phyloP scores from a whole-genome alignment of 2,888 invertebrate genomes.

The Calliopum simillimum region DNA sequence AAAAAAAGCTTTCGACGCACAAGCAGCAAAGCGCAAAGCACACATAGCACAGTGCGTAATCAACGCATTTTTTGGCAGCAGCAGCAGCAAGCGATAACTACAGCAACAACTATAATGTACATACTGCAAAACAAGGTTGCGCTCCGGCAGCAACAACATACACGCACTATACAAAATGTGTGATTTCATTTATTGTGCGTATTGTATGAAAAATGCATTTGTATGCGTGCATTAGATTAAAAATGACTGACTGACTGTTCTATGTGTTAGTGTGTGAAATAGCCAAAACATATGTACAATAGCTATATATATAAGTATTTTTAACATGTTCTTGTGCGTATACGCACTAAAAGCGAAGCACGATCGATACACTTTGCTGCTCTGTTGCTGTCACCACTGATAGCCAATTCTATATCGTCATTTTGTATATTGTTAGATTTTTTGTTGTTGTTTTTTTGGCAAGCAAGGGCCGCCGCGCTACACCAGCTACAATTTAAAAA shows the following conservation, averaged over 20 bases:
- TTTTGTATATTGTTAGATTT: not conserved
- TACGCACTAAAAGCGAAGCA: not conserved
- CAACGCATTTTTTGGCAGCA: constrained; percentile 14
- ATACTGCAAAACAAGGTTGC: constrained; percentile 20
- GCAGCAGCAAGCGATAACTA: not conserved
- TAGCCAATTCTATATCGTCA: not conserved
- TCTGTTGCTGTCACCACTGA: not conserved
- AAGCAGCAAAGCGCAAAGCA: not conserved
- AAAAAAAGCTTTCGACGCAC: constrained; percentile 17
- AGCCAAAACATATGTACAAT: not conserved
- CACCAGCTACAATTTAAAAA: constrained; percentile 2
- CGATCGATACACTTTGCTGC: not conserved
- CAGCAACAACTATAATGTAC: not conserved
- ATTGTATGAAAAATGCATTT: constrained; percentile 12
- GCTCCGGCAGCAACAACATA: constrained; percentile 10
- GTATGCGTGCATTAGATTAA: constrained; percentile 20
- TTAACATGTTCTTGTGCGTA: too few relatives aligned
- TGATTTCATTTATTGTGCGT: not conserved
- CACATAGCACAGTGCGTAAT: not conserved
- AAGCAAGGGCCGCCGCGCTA: not conserved
- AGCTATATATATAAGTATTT: not conserved
- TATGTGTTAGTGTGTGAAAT: too few relatives aligned
- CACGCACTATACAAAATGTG: not conserved
- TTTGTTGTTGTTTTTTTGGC: constrained; percentile 10
- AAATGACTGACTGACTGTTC: not conserved